A percentile compares a stretch with the other conserved stretches of the same genome.
Conservation (phyloP, 2,888 invertebrate species). For the Hanleya hanleyi region DNA sequence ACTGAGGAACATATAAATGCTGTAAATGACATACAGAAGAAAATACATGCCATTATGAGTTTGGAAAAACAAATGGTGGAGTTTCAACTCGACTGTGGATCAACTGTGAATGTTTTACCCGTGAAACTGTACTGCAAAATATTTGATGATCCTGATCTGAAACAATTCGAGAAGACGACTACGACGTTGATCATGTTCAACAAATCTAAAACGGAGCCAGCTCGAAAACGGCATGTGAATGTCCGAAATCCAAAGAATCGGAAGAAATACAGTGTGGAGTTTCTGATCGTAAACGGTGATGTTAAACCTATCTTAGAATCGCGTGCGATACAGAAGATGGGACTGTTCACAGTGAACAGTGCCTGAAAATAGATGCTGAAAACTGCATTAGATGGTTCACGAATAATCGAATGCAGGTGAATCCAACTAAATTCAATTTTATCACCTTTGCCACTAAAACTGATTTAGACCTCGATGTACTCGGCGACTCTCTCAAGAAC, state of each 20-base stretch:
- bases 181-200: background rate
- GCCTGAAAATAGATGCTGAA: no score
- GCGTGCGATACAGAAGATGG: background rate
- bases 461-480: no score
- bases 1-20: background rate
- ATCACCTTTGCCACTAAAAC: no score
- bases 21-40: background rate
- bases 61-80: background rate
- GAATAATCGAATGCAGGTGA: no score
- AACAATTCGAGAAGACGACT: background rate
- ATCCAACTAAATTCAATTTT: no score
- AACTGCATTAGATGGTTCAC: no score
- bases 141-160: background rate
- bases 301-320: background rate
- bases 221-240: background rate
- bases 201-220: background rate
- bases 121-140: no score
- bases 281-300: background rate
- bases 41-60: background rate
- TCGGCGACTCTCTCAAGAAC: no score
- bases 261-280: conserved; percentile 8
- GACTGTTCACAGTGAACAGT: background rate
- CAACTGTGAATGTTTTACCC: no score
- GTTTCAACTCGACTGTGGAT: background rate
- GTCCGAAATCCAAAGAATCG: background rate